A percentile compares a stretch with the other conserved stretches of the same genome.
These are phyloP conservation scores for Phortica okadai DNA, from an alignment of 2,888 invertebrate species.

Conservation along the genomic window DNA sequence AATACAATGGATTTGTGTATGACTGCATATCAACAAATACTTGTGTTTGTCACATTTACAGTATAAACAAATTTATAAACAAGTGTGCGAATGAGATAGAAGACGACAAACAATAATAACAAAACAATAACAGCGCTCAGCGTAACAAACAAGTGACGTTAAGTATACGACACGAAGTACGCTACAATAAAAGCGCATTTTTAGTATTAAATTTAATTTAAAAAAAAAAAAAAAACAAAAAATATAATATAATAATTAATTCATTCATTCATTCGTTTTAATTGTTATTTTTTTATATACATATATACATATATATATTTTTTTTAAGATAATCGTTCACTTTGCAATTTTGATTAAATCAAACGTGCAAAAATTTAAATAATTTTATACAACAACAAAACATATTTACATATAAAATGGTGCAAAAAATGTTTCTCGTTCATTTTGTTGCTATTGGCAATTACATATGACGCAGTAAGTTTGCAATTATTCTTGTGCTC, in stretches of 20 bases:
- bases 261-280: not conserved
- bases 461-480: not conserved
- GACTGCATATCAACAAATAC: constrained; percentile 18
- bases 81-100: constrained; percentile 18
- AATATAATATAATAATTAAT: not conserved
- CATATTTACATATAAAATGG: not conserved
- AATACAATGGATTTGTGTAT: not conserved
- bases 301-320: not conserved
- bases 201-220: constrained; percentile 4
- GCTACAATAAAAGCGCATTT: constrained; percentile 13
- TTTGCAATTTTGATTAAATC: constrained; percentile 17
- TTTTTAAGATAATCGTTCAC: not conserved
- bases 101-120: not conserved
- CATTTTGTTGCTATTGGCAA: no score
- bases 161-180: constrained; percentile 16
- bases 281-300: not conserved
- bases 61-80: constrained; percentile 1
- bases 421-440: not conserved
- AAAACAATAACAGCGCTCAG: not conserved
- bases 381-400: constrained; percentile 11
- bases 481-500: not conserved
- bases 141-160: not conserved
- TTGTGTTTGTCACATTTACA: not conserved
- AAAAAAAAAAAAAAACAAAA: not conserved
- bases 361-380: constrained; percentile 22